phyloP scores from a whole-genome alignment of 2,888 invertebrate genomes.

The Melanophora roralis region DNA sequence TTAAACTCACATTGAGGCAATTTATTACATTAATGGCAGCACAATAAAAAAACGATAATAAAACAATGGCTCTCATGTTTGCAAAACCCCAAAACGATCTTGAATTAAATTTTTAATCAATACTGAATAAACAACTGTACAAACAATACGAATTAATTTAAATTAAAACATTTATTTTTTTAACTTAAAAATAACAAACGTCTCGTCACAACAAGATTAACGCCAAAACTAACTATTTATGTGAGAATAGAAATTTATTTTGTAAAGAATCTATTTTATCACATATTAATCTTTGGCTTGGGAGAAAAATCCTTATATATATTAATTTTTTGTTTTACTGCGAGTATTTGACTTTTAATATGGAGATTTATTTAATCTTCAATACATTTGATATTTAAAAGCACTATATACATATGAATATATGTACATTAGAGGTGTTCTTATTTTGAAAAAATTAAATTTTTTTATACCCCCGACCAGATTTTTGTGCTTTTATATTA shows the following conservation, averaged over 20 bases:
- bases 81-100: neutral
- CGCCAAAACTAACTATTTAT: constrained; percentile 51
- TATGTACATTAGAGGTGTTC: no score
- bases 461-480: no score
- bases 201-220: constrained; percentile 40
- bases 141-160: no score
- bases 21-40: constrained; percentile 29
- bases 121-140: no score
- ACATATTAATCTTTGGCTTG: constrained; percentile 43
- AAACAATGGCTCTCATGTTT: constrained; percentile 47
- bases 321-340: neutral
- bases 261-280: constrained; percentile 39
- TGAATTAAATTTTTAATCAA: constrained; percentile 31
- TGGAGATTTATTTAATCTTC: constrained; percentile 28
- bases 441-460: no score
- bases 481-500: no score
- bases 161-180: neutral
- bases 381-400: neutral
- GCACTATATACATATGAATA: neutral
- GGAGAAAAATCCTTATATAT: constrained; percentile 22
- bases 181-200: constrained; percentile 15
- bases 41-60: constrained; percentile 33
- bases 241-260: constrained; percentile 7
- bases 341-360: constrained; percentile 22
- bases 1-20: constrained; percentile 54